These are phyloP conservation scores for Gymnarchus niloticus DNA, from an alignment of 2,113 vertebrate species.

Conservation along the genomic window DNA sequence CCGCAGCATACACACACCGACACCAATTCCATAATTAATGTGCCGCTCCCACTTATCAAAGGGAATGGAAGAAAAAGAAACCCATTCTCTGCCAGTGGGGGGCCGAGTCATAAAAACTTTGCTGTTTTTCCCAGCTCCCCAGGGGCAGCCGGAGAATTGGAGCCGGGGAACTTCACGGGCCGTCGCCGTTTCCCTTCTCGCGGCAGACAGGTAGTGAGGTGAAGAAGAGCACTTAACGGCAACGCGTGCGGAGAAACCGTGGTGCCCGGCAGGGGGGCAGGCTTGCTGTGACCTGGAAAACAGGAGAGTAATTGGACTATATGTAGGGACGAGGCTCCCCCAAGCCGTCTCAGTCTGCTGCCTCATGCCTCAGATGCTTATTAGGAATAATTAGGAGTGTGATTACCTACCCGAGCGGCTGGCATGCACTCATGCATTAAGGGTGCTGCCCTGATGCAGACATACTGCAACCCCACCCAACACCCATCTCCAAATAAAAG, in stretches of 20 bases:
- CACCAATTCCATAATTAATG: background rate
- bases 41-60: background rate
- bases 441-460: background rate
- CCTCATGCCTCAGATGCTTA: constrained; percentile 44
- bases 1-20: background rate
- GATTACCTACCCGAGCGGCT: constrained; percentile 52
- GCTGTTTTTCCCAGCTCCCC: background rate
- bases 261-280: background rate
- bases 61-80: too few species aligned
- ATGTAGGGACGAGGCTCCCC: constrained; percentile 22
- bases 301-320: constrained; percentile 28
- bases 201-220: background rate
- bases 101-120: background rate
- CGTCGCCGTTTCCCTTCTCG: background rate
- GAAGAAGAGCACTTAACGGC: background rate
- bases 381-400: constrained; percentile 52
- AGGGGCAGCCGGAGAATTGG: background rate
- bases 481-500: background rate
- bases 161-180: background rate
- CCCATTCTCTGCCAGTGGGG: background rate
- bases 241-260: background rate
- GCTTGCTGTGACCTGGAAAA: constrained; percentile 31
- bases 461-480: background rate
- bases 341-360: constrained; percentile 43
- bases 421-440: constrained; percentile 30